phyloP scores from a whole-genome alignment of 2,888 invertebrate genomes.

The Itoplectis maculator region DNA sequence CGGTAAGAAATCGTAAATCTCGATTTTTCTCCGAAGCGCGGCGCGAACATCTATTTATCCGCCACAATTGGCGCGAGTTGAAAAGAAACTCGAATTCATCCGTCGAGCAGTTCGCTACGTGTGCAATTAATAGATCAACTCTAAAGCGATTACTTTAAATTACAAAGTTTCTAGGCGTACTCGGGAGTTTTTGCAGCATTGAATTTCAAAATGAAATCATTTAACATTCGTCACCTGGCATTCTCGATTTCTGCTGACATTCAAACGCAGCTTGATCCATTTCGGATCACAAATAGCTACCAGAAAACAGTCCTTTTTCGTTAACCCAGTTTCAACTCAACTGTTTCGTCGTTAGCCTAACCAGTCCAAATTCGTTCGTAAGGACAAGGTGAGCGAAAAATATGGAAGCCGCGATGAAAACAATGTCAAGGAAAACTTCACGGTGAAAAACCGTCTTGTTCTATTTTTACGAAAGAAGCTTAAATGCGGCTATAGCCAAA shows the following conservation, averaged over 20 bases:
- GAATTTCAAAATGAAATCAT: no score
- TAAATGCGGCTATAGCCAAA: no score
- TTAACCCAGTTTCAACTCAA: conserved; percentile 23
- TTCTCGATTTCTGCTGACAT: no score
- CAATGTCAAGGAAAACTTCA: conserved; percentile 4
- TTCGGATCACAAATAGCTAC: no score
- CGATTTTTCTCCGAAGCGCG: not conserved
- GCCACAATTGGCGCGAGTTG: not conserved
- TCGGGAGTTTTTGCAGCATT: no score
- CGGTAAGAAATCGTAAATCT: conserved; percentile 44
- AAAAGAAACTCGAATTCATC: not conserved
- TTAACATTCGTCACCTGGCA: no score
- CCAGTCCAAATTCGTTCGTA: not conserved
- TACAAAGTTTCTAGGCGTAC: no score
- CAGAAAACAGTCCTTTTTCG: not conserved
- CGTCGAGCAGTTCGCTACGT: not conserved
- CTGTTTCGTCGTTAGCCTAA: not conserved
- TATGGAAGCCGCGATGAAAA: not conserved
- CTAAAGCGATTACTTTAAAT: not conserved
- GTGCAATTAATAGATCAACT: not conserved
- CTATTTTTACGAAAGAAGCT: conserved; percentile 16
- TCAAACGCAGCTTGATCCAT: no score
- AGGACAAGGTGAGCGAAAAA: not conserved
- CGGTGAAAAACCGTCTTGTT: conserved; percentile 2
- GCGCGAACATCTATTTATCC: not conserved